Percentiles rank a stretch among this genome's conserved stretches.
Conservation (phyloP, 2,888 invertebrate genomes). For the Eugnorisma glareosa region DNA sequence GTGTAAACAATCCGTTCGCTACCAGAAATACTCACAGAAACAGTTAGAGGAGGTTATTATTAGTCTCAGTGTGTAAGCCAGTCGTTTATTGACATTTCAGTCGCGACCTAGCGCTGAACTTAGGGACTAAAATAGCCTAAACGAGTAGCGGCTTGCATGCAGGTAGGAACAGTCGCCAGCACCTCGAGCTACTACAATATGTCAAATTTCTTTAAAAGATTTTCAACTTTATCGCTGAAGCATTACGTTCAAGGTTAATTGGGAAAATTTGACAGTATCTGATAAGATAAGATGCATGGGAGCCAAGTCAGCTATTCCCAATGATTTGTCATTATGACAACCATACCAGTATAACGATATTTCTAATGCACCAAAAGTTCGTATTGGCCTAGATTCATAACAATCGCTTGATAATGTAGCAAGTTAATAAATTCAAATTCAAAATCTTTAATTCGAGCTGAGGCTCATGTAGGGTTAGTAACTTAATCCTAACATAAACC, state of each 20-base stretch:
- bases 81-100: constrained; percentile 8
- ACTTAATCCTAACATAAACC: too few species aligned
- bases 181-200: too few species aligned
- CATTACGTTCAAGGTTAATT: too few species aligned
- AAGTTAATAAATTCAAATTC: neutral
- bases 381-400: neutral
- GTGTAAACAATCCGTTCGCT: constrained; percentile 19
- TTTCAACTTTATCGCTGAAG: too few species aligned
- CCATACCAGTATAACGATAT: neutral
- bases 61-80: neutral
- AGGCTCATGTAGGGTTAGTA: too few species aligned
- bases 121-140: neutral
- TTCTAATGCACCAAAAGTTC: neutral
- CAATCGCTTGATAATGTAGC: neutral
- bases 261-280: too few species aligned
- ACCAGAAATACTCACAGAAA: constrained; percentile 5
- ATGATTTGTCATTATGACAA: neutral
- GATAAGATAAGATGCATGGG: too few species aligned
- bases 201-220: too few species aligned
- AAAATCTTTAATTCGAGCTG: too few species aligned
- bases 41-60: neutral
- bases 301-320: too few species aligned
- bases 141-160: neutral
- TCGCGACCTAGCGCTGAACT: neutral
- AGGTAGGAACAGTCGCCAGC: too few species aligned